Percentiles rank a stretch among this genome's conserved stretches.
These are phyloP conservation scores for Leptopilina drosophilae DNA, from an alignment of 2,888 invertebrate species.

Conservation along the genomic window DNA sequence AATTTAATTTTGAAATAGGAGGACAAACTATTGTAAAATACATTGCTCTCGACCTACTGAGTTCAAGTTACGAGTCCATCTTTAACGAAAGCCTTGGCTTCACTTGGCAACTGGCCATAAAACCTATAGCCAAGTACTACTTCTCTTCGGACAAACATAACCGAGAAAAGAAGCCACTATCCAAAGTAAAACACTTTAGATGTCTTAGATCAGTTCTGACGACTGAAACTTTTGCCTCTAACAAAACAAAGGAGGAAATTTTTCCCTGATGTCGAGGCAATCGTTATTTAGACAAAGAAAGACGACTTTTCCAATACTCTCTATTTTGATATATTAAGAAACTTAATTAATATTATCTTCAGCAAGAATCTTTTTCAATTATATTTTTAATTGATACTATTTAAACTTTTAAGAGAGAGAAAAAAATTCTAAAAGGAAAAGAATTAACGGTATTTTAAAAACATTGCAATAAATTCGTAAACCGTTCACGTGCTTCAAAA, in stretches of 20 bases:
- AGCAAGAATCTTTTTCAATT: no score
- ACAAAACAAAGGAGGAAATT: background rate
- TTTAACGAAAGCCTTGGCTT: conserved; percentile 5
- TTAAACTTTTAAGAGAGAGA: background rate
- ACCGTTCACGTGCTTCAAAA: background rate
- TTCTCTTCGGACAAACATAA: conserved; percentile 1
- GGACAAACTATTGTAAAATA: no score
- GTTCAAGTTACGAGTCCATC: background rate
- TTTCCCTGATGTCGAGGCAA: background rate
- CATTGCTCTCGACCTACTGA: background rate
- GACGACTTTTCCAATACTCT: no score
- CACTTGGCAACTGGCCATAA: conserved; percentile 6
- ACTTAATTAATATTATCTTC: no score
- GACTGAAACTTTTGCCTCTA: background rate
- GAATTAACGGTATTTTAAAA: background rate
- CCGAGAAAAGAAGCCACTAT: conserved; percentile 1
- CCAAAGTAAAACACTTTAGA: conserved; percentile 7
- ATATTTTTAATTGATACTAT: no score
- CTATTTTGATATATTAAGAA: no score
- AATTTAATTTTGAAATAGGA: no score
- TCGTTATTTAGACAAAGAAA: no score
- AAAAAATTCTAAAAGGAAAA: no score
- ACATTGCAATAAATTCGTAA: background rate
- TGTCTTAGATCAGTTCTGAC: background rate
- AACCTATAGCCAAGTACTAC: conserved; percentile 4